These are phyloP conservation scores for Pelochelys cantorii DNA, from an alignment of 2,797 vertebrate species.

Conservation along the genomic window DNA sequence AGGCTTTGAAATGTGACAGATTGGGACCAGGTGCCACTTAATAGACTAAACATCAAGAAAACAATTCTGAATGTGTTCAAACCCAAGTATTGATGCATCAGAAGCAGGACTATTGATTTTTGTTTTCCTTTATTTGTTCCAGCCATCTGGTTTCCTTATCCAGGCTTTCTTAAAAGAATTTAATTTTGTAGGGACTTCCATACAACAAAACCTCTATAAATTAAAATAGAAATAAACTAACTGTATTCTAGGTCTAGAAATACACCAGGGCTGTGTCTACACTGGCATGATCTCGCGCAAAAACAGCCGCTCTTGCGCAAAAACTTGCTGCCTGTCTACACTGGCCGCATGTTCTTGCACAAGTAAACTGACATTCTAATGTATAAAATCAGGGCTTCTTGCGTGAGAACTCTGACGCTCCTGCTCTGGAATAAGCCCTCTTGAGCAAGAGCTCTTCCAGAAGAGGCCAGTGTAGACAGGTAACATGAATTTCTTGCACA, in stretches of 20 bases:
- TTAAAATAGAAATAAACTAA: constrained; percentile 22
- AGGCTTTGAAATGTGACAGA: constrained; percentile 65
- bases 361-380: no score
- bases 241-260: not conserved
- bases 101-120: constrained; percentile 66
- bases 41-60: constrained; percentile 43
- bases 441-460: no score
- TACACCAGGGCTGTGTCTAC: no score
- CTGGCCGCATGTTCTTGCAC: no score
- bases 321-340: no score
- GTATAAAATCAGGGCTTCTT: no score
- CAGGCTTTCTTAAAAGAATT: constrained; percentile 45
- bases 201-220: not conserved
- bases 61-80: constrained; percentile 52
- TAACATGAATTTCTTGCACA: no score
- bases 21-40: constrained; percentile 70
- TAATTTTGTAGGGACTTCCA: not conserved
- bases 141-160: constrained; percentile 62
- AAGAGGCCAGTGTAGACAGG: no score
- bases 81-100: constrained; percentile 68
- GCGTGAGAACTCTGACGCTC: no score
- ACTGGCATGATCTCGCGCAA: no score
- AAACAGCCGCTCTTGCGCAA: no score
- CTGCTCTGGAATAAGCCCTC: no score
- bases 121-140: constrained; percentile 14